These are phyloP conservation scores for Eristalis arbustorum DNA, from an alignment of 2,888 invertebrate genomes.

Conservation along the genomic window DNA sequence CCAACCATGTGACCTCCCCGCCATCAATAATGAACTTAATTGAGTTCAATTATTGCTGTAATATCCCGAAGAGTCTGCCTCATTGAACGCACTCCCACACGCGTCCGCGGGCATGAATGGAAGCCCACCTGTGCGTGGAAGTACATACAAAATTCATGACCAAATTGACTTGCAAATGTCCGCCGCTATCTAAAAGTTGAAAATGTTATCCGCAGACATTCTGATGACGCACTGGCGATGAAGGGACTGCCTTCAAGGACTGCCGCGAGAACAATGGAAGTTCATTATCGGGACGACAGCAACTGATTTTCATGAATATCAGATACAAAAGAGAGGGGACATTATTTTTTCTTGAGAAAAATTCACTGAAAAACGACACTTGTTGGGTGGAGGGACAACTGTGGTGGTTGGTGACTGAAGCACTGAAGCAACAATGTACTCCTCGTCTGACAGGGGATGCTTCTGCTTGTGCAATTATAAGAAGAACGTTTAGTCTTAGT, in stretches of 20 bases:
- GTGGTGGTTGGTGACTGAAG: not conserved
- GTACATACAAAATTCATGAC: slow-evolving; percentile 11
- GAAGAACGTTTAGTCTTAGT: not conserved
- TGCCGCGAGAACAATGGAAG: not conserved
- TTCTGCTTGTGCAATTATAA: not conserved
- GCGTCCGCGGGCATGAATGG: not conserved
- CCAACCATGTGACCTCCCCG: not conserved
- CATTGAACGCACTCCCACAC: not conserved
- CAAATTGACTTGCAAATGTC: slow-evolving; percentile 31
- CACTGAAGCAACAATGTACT: not conserved
- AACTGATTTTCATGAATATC: slow-evolving; percentile 21
- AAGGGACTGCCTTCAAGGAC: not conserved
- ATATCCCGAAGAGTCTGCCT: not conserved
- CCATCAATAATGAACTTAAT: slow-evolving; percentile 33
- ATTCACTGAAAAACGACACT: not conserved
- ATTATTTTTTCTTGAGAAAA: not conserved
- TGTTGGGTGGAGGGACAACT: not conserved
- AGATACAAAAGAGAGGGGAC: not conserved
- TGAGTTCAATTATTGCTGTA: slow-evolving; percentile 15
- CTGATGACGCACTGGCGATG: not conserved
- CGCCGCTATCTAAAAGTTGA: not conserved
- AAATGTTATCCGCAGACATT: not conserved
- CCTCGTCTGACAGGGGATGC: not conserved
- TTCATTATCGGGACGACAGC: slow-evolving; percentile 15
- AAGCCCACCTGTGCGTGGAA: slow-evolving; percentile 19